Evolutionary conservation across 2,888 invertebrate species (phyloP).

Genomic region (Rhagonycha lutea): DNA sequence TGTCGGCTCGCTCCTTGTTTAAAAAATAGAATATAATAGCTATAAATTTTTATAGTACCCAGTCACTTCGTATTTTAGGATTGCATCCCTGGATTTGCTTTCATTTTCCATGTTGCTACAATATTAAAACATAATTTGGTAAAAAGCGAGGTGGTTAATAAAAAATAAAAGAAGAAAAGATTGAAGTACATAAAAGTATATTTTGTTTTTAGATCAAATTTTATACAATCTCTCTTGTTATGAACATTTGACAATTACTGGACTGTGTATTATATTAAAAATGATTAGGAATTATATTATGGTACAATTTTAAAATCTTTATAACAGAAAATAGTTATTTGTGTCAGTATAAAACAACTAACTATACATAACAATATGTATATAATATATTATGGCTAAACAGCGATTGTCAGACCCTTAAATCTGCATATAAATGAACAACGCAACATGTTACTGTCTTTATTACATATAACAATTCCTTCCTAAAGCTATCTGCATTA

Average conservation of each 20-base stretch:
- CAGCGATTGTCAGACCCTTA: slow-evolving; percentile 30
- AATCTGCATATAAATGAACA: slow-evolving; percentile 30
- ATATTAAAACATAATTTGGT: too few species aligned
- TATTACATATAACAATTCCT: slow-evolving; percentile 25
- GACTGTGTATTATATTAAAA: slow-evolving; percentile 25
- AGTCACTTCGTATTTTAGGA: too few species aligned
- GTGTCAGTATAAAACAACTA: slow-evolving; percentile 31
- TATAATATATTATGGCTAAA: slow-evolving; percentile 31
- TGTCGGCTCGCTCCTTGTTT: too few species aligned
- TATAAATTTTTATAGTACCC: too few species aligned
- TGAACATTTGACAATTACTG: slow-evolving; percentile 28
- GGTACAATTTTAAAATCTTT: slow-evolving; percentile 23
- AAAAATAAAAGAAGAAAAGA: slow-evolving; percentile 18
- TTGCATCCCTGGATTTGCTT: neutral
- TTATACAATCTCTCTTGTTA: slow-evolving; percentile 27
- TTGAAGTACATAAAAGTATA: slow-evolving; percentile 25
- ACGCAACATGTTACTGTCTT: slow-evolving; percentile 23
- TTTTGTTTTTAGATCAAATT: slow-evolving; percentile 12
- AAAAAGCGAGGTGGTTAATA: neutral
- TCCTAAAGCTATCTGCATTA: slow-evolving; percentile 31
- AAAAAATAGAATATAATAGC: too few species aligned
- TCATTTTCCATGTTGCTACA: neutral
- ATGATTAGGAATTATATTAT: slow-evolving; percentile 19
- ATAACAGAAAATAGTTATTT: slow-evolving; percentile 31
- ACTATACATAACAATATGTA: slow-evolving; percentile 31